Evolutionary conservation across 2,888 invertebrate genomes (phyloP).

Genomic region (Drosophila fulvimacula): DNA sequence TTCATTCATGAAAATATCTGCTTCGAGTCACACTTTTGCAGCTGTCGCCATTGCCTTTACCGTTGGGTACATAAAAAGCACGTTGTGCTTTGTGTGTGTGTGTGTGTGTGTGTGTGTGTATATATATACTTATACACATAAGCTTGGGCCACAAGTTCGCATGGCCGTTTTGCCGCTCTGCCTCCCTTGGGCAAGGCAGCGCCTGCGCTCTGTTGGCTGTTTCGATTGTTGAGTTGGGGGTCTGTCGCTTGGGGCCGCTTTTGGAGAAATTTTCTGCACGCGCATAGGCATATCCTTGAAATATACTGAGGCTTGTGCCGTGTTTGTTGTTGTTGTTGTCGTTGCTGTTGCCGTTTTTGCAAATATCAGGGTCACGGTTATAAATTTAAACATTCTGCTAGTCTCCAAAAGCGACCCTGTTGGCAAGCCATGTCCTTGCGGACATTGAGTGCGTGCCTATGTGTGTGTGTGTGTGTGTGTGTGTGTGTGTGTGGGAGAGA

Average conservation of each 20-base stretch:
- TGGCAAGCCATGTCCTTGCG: slow-evolving; percentile 48
- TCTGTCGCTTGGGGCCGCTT: slow-evolving; percentile 45
- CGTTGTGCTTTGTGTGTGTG: slow-evolving; percentile 30
- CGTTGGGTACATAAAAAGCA: slow-evolving; percentile 47
- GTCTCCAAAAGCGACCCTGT: slow-evolving; percentile 77
- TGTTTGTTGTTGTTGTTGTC: slow-evolving; percentile 36
- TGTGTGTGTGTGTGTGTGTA: no score
- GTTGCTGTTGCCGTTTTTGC: slow-evolving; percentile 51
- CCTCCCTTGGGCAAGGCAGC: slow-evolving; percentile 27
- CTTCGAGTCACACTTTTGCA: slow-evolving; percentile 61
- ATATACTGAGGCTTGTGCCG: slow-evolving; percentile 53
- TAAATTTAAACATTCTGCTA: slow-evolving; percentile 81
- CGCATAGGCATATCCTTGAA: slow-evolving; percentile 79
- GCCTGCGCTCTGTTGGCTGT: slow-evolving; percentile 39
- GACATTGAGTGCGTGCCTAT: slow-evolving; percentile 8
- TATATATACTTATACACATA: slow-evolving; percentile 26
- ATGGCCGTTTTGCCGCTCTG: slow-evolving; percentile 12
- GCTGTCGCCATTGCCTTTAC: slow-evolving; percentile 43
- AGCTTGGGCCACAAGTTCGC: slow-evolving; percentile 38
- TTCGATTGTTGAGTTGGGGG: slow-evolving; percentile 9
- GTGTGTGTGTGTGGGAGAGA: slow-evolving; percentile 10
- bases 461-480: slow-evolving; percentile 1
- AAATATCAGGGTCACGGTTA: slow-evolving; percentile 84
- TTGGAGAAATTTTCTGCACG: slow-evolving; percentile 80
- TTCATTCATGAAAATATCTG: slow-evolving; percentile 83